Conservation (phyloP, 2,113 vertebrate genomes). For the Ascaphus truei region DNA sequence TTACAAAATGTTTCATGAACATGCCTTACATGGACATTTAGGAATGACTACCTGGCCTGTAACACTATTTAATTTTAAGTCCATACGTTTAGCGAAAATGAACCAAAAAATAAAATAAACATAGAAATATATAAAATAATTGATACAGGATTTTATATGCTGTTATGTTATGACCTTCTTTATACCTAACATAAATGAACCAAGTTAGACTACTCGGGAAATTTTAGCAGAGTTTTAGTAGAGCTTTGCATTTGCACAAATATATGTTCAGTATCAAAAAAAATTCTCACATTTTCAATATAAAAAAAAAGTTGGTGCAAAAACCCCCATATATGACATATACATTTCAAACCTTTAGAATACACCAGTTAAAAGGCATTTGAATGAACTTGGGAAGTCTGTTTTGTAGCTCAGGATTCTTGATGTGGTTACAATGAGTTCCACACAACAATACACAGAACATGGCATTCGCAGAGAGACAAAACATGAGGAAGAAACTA, state of each 20-base stretch:
- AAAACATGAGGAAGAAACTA: background rate
- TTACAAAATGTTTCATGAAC: no score
- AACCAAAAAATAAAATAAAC: no score
- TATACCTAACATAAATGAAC: no score
- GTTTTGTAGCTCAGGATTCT: background rate
- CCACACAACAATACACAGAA: background rate
- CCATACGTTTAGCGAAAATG: no score
- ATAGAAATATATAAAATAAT: no score
- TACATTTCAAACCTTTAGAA: background rate
- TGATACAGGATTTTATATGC: no score
- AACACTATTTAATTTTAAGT: no score
- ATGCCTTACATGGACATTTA: no score
- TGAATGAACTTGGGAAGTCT: background rate
- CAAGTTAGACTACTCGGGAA: no score
- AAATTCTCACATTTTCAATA: background rate
- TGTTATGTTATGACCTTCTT: no score
- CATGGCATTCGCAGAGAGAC: background rate
- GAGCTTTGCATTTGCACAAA: background rate
- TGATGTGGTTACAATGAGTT: slow-evolving; percentile 1
- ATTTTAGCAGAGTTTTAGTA: no score
- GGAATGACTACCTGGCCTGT: no score
- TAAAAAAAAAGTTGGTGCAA: background rate
- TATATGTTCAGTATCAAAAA: background rate
- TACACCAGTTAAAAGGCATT: background rate
- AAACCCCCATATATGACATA: background rate